phyloP scores from a whole-genome alignment of 1,140 invertebrate genomes.

The Pseudomyrmex cubaensis region DNA sequence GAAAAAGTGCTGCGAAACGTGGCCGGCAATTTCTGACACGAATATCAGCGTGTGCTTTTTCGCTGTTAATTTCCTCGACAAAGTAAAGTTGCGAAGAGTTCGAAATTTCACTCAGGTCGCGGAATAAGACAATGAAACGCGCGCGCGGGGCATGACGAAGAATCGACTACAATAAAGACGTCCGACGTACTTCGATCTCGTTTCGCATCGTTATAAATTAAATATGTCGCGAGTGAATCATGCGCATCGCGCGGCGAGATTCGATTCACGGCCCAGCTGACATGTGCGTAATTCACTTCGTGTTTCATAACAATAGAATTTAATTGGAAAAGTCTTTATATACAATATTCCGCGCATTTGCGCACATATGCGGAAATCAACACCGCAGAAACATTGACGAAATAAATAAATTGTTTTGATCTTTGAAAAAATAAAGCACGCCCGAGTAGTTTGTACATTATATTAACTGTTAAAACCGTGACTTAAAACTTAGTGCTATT shows the following conservation, averaged over 20 bases:
- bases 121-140: not conserved
- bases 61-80: not conserved
- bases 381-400: too few species aligned
- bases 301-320: not conserved
- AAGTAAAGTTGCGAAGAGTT: not conserved
- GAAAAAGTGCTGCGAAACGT: constrained; percentile 10
- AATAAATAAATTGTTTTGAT: too few species aligned
- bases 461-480: not conserved
- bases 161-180: not conserved
- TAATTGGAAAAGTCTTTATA: not conserved
- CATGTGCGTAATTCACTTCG: not conserved
- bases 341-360: not conserved
- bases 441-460: too few species aligned
- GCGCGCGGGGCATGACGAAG: too few species aligned
- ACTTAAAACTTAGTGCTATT: constrained; percentile 11
- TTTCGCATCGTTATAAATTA: constrained; percentile 36
- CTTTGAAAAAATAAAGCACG: not conserved
- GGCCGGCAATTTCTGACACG: constrained; percentile 36
- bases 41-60: not conserved
- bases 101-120: not conserved
- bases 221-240: constrained; percentile 49
- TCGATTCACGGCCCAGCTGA: not conserved
- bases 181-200: constrained; percentile 11
- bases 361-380: too few species aligned
- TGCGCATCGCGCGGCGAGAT: constrained; percentile 29